These are phyloP conservation scores for Antheraea assamensis DNA, from an alignment of 2,888 invertebrate species.

Conservation along the genomic window DNA sequence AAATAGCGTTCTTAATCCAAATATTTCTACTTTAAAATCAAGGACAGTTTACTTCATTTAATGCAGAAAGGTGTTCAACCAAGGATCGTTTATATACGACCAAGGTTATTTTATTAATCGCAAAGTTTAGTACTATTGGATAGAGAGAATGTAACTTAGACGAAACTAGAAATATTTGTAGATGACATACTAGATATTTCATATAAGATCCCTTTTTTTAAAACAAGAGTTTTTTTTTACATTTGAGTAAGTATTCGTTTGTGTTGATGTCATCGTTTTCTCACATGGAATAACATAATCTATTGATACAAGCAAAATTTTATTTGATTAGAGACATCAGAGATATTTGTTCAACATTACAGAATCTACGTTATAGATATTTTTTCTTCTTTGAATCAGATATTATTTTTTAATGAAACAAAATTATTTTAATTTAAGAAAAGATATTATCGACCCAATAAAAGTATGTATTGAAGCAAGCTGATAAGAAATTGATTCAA, in stretches of 20 bases:
- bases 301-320: not conserved
- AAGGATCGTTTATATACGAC: not conserved
- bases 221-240: slow-evolving; percentile 1
- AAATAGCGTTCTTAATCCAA: too few relatives aligned
- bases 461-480: not conserved
- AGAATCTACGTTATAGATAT: not conserved
- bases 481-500: not conserved
- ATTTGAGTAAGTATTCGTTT: not conserved
- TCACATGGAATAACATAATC: not conserved
- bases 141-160: slow-evolving; percentile 1
- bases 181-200: not conserved
- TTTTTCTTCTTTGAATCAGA: slow-evolving; percentile 1
- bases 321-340: slow-evolving; percentile 2
- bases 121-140: not conserved
- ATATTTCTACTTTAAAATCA: not conserved
- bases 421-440: not conserved
- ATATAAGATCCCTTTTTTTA: not conserved
- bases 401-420: not conserved
- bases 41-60: not conserved
- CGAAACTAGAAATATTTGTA: not conserved
- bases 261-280: not conserved
- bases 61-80: not conserved
- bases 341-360: not conserved
- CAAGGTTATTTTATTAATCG: not conserved
- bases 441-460: too few relatives aligned